Evolutionary conservation across 2,797 vertebrate genomes (phyloP).

Genomic region (Hybognathus amarus): DNA sequence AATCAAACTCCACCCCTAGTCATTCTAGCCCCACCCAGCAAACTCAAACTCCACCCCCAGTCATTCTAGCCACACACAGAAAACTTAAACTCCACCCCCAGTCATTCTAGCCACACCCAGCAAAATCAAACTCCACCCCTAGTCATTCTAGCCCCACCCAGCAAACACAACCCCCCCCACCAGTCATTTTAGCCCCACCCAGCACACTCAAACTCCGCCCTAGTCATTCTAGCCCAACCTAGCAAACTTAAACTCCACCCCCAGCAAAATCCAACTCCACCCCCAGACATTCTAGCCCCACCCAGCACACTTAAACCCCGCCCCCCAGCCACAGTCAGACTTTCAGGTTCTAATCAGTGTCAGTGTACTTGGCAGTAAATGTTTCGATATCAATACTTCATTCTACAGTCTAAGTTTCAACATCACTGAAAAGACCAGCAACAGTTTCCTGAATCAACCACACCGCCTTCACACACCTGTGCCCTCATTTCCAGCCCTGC

Average conservation of each 20-base stretch:
- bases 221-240: neutral
- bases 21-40: too few relatives aligned
- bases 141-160: too few relatives aligned
- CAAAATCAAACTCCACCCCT: too few relatives aligned
- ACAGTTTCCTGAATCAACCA: conserved; percentile 35
- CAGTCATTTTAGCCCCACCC: too few relatives aligned
- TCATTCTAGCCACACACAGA: too few relatives aligned
- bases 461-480: conserved; percentile 27
- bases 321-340: neutral
- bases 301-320: neutral
- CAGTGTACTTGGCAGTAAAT: neutral
- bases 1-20: too few relatives aligned
- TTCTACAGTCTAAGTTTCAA: conserved; percentile 19
- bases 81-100: too few relatives aligned
- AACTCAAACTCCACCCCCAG: too few relatives aligned
- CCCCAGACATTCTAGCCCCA: neutral
- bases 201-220: too few relatives aligned
- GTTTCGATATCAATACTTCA: conserved; percentile 1
- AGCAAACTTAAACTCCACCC: too few relatives aligned
- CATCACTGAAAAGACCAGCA: conserved; percentile 12
- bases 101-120: too few relatives aligned
- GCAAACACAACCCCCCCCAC: too few relatives aligned
- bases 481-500: conserved; percentile 22
- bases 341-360: neutral
- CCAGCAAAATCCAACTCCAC: neutral